These are phyloP conservation scores for Agrochola circellaris DNA, from an alignment of 2,888 invertebrate genomes.

Conservation along the genomic window DNA sequence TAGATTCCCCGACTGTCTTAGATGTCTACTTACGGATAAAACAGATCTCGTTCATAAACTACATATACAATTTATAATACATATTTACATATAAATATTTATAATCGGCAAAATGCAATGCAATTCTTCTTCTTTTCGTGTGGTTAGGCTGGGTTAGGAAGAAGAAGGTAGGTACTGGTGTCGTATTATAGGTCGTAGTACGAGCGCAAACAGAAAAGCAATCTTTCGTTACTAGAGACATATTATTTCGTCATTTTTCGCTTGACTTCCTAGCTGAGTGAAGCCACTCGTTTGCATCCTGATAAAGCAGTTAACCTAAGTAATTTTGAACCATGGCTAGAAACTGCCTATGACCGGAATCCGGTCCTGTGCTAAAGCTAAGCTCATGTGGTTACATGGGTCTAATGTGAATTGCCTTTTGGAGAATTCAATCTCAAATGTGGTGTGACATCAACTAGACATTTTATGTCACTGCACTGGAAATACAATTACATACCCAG, in stretches of 20 bases:
- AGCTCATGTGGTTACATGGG: slow-evolving; percentile 22
- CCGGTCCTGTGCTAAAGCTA: slow-evolving; percentile 26
- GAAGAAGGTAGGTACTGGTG: too few relatives aligned
- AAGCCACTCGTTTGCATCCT: background rate
- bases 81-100: too few relatives aligned
- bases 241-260: background rate
- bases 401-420: slow-evolving; percentile 34
- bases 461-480: slow-evolving; percentile 39
- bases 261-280: background rate
- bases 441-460: slow-evolving; percentile 16
- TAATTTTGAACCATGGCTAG: slow-evolving; percentile 13
- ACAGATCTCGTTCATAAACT: too few relatives aligned
- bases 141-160: too few relatives aligned
- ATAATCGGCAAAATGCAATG: too few relatives aligned
- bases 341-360: slow-evolving; percentile 14
- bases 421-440: slow-evolving; percentile 49
- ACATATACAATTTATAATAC: too few relatives aligned
- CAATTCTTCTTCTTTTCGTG: too few relatives aligned
- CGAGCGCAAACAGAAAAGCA: background rate
- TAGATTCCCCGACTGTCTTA: too few relatives aligned
- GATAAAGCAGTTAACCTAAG: slow-evolving; percentile 11
- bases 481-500: slow-evolving; percentile 34
- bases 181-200: too few relatives aligned
- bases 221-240: background rate
- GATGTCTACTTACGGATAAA: too few relatives aligned